Base-by-base conservation (phyloP, 2,797 vertebrate species). In the Enteromius trimaculatus region DNA sequence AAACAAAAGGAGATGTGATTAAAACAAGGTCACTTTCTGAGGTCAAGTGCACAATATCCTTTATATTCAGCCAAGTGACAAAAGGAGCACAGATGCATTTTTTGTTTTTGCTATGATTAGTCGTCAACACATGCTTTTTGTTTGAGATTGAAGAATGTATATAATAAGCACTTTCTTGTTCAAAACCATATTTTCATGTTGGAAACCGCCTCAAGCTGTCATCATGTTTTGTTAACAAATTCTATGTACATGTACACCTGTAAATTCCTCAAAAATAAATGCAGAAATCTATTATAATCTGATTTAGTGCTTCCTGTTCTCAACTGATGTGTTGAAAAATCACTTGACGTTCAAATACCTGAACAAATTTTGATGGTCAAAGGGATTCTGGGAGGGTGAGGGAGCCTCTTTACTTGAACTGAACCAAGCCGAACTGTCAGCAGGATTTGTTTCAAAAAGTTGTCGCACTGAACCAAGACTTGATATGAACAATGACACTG, bases 1-100 rank as follows among this genome's bases (percentile, higher is more conserved):
- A 66, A 82, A 82, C 80, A 81, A 4, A 19, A 66, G 44, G 29
- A 66, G 44, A 82, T 51, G 39, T 26, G 75, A 62, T 64, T 53
- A 21, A 53, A 74, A 81, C 26, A 64, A 72, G 69, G 69, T 29
- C 42, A 26, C 44, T 16, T 72, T 72, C 21, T 47, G 21, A 82
- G 70, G 60, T 75, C 58, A 65, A 53, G 31, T 37, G 39, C 31
- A 39, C 44, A 19, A 7, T 51, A 8, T 9, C 3, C 16, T 26
- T 39, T 23, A 65, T 3, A 16, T 64, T 51, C 5, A 31, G 26
- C 21, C 6, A 17, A 23, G 39, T 34, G 7, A 55, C 44, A 42
- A 34, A 47, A 21, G 39, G 1, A 17, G 31, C 19, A 62, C 53
- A 64, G 16, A 49, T 31, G 39, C 17, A 23, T 51, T 47, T 42